These are phyloP conservation scores for Zaprionus capensis DNA, from an alignment of 1,140 invertebrate genomes.

Conservation along the genomic window DNA sequence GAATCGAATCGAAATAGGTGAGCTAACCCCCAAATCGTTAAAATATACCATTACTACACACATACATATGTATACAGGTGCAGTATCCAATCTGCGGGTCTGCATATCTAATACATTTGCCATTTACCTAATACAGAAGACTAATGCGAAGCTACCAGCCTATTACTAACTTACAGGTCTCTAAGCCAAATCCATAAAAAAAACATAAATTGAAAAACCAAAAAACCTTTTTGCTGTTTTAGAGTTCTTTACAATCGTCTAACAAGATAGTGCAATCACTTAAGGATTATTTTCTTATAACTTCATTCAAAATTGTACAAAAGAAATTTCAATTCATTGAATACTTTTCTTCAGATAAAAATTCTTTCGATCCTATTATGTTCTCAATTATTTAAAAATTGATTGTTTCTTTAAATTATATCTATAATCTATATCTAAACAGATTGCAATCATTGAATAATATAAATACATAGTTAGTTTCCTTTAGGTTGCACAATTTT, in stretches of 20 bases:
- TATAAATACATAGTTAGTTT: not conserved
- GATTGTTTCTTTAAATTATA: not conserved
- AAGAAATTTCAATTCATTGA: not conserved
- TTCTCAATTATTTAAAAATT: not conserved
- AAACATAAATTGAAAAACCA: constrained; percentile 2
- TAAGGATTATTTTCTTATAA: not conserved
- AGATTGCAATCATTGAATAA: too few relatives aligned
- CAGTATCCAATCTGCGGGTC: constrained; percentile 2
- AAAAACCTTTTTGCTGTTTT: constrained; percentile 41
- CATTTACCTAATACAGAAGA: constrained; percentile 62
- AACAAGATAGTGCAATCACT: constrained; percentile 48
- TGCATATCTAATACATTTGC: constrained; percentile 34
- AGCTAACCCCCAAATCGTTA: constrained; percentile 84
- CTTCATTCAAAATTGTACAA: not conserved
- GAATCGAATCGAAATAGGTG: constrained; percentile 75
- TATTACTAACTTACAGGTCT: constrained; percentile 71
- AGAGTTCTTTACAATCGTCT: constrained; percentile 33
- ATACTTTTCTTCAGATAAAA: not conserved
- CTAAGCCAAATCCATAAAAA: constrained; percentile 28
- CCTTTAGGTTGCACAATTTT: constrained; percentile 23
- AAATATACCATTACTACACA: constrained; percentile 66
- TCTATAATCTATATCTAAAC: too few relatives aligned
- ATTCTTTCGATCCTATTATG: not conserved
- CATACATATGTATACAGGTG: constrained; percentile 14
- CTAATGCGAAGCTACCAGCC: constrained; percentile 71